phyloP scores from a whole-genome alignment of 1,140 invertebrate genomes.

The Penaeus vannamei region DNA sequence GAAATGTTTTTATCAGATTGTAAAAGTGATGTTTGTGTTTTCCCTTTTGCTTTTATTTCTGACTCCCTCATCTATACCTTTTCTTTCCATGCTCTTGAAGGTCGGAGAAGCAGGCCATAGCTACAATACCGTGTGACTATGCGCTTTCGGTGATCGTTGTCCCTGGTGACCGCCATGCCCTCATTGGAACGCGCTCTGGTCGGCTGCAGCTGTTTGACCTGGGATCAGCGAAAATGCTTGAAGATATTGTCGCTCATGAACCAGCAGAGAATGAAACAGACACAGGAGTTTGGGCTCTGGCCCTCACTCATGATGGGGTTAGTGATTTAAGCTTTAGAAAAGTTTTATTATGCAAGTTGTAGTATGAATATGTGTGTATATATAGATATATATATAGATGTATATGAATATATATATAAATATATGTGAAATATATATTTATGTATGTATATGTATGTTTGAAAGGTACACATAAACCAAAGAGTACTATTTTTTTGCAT shows the following conservation, averaged over 20 bases:
- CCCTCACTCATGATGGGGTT: slow-evolving; percentile 83
- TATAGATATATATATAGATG: too few relatives aligned
- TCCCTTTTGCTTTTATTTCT: not conserved
- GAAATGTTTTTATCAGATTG: too few relatives aligned
- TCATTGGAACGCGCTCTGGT: slow-evolving; percentile 91
- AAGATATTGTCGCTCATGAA: slow-evolving; percentile 85
- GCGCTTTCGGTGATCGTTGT: slow-evolving; percentile 85
- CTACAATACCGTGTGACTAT: slow-evolving; percentile 81
- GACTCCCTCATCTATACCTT: not conserved
- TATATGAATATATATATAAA: too few relatives aligned
- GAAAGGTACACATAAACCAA: too few relatives aligned
- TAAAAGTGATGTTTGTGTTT: too few relatives aligned
- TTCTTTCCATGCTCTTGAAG: slow-evolving; percentile 1
- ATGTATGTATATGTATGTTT: too few relatives aligned
- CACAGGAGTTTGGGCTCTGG: slow-evolving; percentile 80
- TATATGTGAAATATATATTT: too few relatives aligned
- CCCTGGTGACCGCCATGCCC: slow-evolving; percentile 91
- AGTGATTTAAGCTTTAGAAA: slow-evolving; percentile 56
- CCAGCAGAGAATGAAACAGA: slow-evolving; percentile 73
- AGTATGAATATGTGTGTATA: too few relatives aligned
- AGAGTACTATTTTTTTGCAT: too few relatives aligned
- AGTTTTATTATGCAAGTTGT: not conserved
- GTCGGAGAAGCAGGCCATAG: slow-evolving; percentile 77
- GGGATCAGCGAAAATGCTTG: slow-evolving; percentile 81
- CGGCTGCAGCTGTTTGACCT: slow-evolving; percentile 90